These are phyloP conservation scores for Molossus molossus DNA, from an alignment of 2,797 vertebrate genomes.

Conservation along the genomic window DNA sequence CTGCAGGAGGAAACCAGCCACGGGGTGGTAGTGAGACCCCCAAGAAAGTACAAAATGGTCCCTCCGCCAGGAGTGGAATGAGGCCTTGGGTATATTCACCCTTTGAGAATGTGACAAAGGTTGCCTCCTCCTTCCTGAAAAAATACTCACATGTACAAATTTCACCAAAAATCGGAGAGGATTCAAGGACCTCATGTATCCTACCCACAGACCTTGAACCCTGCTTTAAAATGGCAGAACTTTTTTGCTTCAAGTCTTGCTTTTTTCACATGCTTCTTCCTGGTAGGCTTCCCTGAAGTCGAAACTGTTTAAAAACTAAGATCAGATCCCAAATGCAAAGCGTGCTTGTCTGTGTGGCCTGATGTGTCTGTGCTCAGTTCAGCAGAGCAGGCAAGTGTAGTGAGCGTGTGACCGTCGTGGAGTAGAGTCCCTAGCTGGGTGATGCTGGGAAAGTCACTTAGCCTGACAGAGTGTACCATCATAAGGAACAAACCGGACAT, in stretches of 20 bases:
- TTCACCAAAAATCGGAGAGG: not conserved
- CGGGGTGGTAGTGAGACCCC: not conserved
- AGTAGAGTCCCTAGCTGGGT: not conserved
- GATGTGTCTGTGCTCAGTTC: slow-evolving; percentile 57
- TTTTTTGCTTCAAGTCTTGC: not conserved
- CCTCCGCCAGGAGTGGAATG: rapidly evolving
- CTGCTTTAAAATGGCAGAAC: not conserved
- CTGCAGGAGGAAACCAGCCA: not conserved
- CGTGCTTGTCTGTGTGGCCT: not conserved
- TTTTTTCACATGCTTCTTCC: slow-evolving; percentile 6
- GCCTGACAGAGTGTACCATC: not conserved
- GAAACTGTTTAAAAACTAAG: slow-evolving; percentile 23
- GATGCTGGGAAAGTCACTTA: not conserved
- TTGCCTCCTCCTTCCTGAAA: not conserved
- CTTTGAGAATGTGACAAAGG: not conserved
- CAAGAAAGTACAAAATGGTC: not conserved
- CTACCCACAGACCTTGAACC: not conserved
- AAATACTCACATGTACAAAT: not conserved
- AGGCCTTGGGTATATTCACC: not conserved
- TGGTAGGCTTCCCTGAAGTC: not conserved
- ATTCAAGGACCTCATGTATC: not conserved
- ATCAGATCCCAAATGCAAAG: slow-evolving; percentile 59
- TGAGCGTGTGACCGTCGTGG: not conserved
- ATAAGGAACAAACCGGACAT: not conserved
- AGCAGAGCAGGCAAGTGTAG: not conserved